Evolutionary conservation across 1,140 invertebrate species (phyloP).

Genomic region (Drosophila kikkawai): DNA sequence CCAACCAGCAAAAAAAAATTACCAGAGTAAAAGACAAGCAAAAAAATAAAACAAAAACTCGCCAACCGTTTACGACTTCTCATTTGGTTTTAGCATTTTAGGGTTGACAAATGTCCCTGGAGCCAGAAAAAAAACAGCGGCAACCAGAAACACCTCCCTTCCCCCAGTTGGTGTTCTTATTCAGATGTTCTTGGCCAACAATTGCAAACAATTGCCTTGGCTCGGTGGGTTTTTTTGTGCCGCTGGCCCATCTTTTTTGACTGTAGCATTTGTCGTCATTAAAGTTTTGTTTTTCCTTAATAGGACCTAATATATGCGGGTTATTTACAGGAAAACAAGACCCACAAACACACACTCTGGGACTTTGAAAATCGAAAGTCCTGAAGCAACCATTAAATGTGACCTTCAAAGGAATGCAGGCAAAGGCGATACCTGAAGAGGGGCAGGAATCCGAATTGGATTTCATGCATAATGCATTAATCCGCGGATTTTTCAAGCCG

Average conservation of each 20-base stretch:
- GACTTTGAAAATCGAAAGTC: conserved; percentile 8
- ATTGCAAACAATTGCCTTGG: conserved; percentile 23
- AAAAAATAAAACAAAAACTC: conserved; percentile 11
- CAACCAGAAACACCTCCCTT: not conserved
- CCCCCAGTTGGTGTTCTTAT: not conserved
- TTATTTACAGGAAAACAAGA: not conserved
- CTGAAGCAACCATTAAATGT: conserved; percentile 11
- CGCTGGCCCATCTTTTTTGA: conserved; percentile 12
- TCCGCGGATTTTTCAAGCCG: conserved; percentile 19
- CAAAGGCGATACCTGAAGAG: not conserved
- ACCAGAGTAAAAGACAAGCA: not conserved
- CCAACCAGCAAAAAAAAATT: not conserved
- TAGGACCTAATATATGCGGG: conserved; percentile 9
- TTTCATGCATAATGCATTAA: conserved; percentile 49
- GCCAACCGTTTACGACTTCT: conserved; percentile 11
- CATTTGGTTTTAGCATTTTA: conserved; percentile 18
- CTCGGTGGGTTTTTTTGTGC: conserved; percentile 18
- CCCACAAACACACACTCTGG: not conserved
- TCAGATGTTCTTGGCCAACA: conserved; percentile 22
- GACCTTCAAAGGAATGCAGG: conserved; percentile 19
- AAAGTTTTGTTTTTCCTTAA: conserved; percentile 42
- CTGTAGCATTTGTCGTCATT: conserved; percentile 35
- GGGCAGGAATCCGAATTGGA: not conserved
- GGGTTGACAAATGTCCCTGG: conserved; percentile 50
- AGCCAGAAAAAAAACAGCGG: conserved; percentile 5